phyloP scores from a whole-genome alignment of 2,888 invertebrate species.

The Synergus japonicus region DNA sequence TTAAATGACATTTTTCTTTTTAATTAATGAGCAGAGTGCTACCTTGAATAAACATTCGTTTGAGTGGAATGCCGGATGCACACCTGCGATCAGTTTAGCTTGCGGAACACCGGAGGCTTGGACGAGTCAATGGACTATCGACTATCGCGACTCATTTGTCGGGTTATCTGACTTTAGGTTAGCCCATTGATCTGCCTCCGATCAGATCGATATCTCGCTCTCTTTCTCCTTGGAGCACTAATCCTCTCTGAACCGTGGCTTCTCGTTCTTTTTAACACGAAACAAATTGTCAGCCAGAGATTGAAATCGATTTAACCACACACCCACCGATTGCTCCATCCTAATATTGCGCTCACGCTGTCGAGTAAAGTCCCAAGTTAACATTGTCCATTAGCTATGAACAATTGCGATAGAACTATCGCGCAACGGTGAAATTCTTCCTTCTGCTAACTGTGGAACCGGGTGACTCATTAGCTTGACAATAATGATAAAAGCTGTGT shows the following conservation, averaged over 20 bases:
- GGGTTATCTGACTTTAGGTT: background rate
- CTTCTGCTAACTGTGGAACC: constrained; percentile 2
- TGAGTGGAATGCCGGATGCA: constrained; percentile 64
- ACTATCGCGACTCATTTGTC: constrained; percentile 2
- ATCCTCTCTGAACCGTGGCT: constrained; percentile 34
- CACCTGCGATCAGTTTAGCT: constrained; percentile 57
- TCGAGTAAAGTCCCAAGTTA: background rate
- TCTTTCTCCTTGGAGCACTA: constrained; percentile 40
- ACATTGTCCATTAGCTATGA: constrained; percentile 22
- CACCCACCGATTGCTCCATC: constrained; percentile 26
- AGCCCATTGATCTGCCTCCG: constrained; percentile 32
- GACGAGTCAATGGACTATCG: constrained; percentile 22
- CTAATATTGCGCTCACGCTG: constrained; percentile 32
- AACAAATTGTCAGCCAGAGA: constrained; percentile 40
- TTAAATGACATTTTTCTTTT: background rate
- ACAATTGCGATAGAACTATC: constrained; percentile 25
- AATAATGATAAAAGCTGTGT: constrained; percentile 21
- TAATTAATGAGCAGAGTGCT: background rate
- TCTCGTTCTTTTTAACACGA: constrained; percentile 31
- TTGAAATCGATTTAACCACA: constrained; percentile 34
- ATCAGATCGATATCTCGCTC: constrained; percentile 33
- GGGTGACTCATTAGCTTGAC: constrained; percentile 4
- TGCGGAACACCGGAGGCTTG: constrained; percentile 37
- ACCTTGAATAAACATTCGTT: constrained; percentile 43
- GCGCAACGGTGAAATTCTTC: constrained; percentile 28